A percentile compares a stretch with the other conserved stretches of the same genome.
These are phyloP conservation scores for Archaeoteleia sp. DNA, from an alignment of 2,888 invertebrate species.

Conservation along the genomic window DNA sequence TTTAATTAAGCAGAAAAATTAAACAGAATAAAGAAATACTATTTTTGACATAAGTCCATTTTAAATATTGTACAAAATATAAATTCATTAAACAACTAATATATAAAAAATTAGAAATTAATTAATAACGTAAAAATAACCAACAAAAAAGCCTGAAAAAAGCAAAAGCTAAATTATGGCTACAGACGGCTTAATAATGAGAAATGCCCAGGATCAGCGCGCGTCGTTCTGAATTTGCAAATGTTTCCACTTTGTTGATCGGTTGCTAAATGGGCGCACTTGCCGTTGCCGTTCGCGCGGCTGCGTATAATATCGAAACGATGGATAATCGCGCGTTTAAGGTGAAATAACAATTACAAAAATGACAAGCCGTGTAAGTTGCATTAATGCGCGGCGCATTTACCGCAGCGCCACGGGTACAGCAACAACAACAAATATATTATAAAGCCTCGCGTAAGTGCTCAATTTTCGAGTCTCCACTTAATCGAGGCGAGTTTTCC, in stretches of 20 bases:
- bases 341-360: conserved; percentile 41
- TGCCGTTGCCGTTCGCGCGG: conserved; percentile 14
- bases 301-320: background rate
- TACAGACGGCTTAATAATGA: no score
- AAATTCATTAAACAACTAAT: no score
- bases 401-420: no score
- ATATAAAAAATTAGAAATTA: no score
- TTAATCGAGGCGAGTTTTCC: conserved; percentile 49
- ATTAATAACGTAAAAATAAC: no score
- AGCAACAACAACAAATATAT: conserved; percentile 42
- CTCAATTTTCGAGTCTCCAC: conserved; percentile 40
- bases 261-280: conserved; percentile 21
- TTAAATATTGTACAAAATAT: no score
- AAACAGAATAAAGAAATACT: no score
- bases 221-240: conserved; percentile 24
- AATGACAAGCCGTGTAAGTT: conserved; percentile 28
- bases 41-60: no score
- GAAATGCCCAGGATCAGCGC: conserved; percentile 23
- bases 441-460: conserved; percentile 42
- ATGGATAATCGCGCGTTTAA: conserved; percentile 34
- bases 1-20: no score
- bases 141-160: no score
- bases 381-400: conserved; percentile 22
- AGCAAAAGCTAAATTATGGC: no score
- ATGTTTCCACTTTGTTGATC: conserved; percentile 20